Evolutionary conservation across 2,888 invertebrate species (phyloP).

Genomic region (Drosophila paucipuncta): DNA sequence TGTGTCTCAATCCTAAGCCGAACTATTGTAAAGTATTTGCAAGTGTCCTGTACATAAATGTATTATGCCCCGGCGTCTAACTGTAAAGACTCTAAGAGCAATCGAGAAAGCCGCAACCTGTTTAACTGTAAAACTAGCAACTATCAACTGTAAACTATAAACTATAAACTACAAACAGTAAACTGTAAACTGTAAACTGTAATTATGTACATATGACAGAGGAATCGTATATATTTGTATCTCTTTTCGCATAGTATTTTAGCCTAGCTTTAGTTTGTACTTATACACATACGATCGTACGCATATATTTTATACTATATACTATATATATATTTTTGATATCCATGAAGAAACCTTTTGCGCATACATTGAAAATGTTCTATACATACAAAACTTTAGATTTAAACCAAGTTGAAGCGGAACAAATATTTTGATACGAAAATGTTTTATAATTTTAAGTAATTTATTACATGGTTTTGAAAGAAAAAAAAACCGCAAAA

Average conservation of each 20-base stretch:
- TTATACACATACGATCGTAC: slow-evolving; percentile 30
- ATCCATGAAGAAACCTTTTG: slow-evolving; percentile 46
- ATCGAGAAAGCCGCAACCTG: slow-evolving; percentile 35
- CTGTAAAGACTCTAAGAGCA: slow-evolving; percentile 65
- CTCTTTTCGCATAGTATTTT: slow-evolving; percentile 67
- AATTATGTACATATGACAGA: slow-evolving; percentile 41
- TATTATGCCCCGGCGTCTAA: slow-evolving; percentile 63
- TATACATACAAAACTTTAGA: slow-evolving; percentile 30
- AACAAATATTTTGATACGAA: slow-evolving; percentile 73
- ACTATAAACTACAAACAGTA: slow-evolving; percentile 5
- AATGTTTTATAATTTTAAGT: slow-evolving; percentile 83
- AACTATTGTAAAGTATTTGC: slow-evolving; percentile 69
- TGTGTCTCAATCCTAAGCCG: slow-evolving; percentile 63
- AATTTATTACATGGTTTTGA: slow-evolving; percentile 74
- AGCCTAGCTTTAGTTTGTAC: slow-evolving; percentile 57
- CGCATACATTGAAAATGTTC: slow-evolving; percentile 75
- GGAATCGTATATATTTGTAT: slow-evolving; percentile 47
- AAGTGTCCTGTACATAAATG: slow-evolving; percentile 71
- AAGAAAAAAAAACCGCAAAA: slow-evolving; percentile 30
- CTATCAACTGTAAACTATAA: slow-evolving; percentile 33
- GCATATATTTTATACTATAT: slow-evolving; percentile 8
- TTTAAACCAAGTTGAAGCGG: slow-evolving; percentile 22
- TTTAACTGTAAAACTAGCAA: slow-evolving; percentile 40
- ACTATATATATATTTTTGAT: slow-evolving; percentile 70
- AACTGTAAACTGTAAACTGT: slow-evolving; percentile 1